Evolutionary conservation across 2,797 vertebrate genomes (phyloP), one percentile per base, ranked within the genome.

Genomic region (Bryconaethiops microstoma): DNA sequence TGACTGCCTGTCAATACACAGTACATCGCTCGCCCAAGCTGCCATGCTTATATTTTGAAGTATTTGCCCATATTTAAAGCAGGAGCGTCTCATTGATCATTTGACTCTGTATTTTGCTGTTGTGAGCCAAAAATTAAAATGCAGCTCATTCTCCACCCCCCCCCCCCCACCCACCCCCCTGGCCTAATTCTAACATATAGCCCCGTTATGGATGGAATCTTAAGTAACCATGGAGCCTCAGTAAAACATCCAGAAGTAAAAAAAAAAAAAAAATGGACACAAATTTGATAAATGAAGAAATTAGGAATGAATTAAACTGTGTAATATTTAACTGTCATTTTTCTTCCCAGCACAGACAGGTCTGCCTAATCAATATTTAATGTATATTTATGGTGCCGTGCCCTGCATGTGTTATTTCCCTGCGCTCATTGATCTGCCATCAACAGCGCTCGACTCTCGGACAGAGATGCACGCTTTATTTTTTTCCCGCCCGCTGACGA

Each of bases 311-410:
- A 71, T 81, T 63, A 29, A 76, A 63, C 29, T 6, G 39, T 10
- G 25, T 72, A 55, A 76, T 76, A 76, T 81, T 54, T 55, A 70
- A 57, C 74, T 55, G 52, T 14, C 79, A 50, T 52, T 77, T 72
- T 54, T 42, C 7, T 2, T 7, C 14, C 71, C 57, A 16, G 64
- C 35, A 25, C n/a, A 25, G 65, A 70, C 73, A 50, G 65, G 52
- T 52, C 64, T 5, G 1, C 23, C 35, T 70, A 76, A 81, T 81
- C 79, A 71, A 71, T 81, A 81, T 77, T 54, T 77, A 65, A 81
- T 81, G 74, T 72, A 77, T 81, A 76, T 81, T 77, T 77, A 76
- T 72, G 69, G 48, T 45, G 74, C 63, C 39, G 35, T 55, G 35
- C 35, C 55, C 67, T 14, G 67, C 67, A 17, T 77, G 80, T 48